Evolutionary conservation across 2,888 invertebrate species (phyloP), one percentile per base, ranked within the genome.

Genomic region (Mechanitis mazaeus): DNA sequence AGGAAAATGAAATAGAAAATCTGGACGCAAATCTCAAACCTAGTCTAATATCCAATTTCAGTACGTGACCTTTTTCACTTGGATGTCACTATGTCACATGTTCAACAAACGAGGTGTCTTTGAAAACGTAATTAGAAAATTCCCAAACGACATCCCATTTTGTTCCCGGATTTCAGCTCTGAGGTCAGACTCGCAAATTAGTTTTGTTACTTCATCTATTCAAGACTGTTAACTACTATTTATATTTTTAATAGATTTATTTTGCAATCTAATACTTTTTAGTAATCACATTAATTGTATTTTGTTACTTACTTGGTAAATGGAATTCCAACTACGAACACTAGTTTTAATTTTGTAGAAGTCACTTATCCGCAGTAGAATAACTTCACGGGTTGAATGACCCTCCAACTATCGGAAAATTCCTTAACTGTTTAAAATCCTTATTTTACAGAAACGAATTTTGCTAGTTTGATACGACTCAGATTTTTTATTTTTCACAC

Each of bases 111-210:
- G 88, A 90, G 87, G 84, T 87, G 87, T 89, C 88, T 89, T 89
- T 88, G 87, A 86, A 85, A 85, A 85, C 85, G 88, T 89, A 89
- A 90, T 90, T 90, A 89, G 88, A 87, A 89, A 90, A 89, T 89
- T 88, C 88, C 86, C 83, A 75, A 88, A 85, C 83, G 85, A 80
- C 84, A 76, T 78, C 74, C 73, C 76, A 77, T 81, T 80, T 78
- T 79, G 69, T 71, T 73, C 75, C 76, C 71, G 77, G 77, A 78
- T 81, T 81, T 80, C 75, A 78, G 74, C 74, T 73, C 70, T 64
- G 72, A 68, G 73, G 70, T 69, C 68, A 58, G 63, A 67, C 71
- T 80, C 76, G 73, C 80, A 85, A 86, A 89, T 88, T 87, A 88
- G 83, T 87, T 87, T 85, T 81, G 81, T 78, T 78, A 74, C 65